Base-by-base conservation (phyloP, 1,140 invertebrate genomes). In the Hetaerina americana region DNA sequence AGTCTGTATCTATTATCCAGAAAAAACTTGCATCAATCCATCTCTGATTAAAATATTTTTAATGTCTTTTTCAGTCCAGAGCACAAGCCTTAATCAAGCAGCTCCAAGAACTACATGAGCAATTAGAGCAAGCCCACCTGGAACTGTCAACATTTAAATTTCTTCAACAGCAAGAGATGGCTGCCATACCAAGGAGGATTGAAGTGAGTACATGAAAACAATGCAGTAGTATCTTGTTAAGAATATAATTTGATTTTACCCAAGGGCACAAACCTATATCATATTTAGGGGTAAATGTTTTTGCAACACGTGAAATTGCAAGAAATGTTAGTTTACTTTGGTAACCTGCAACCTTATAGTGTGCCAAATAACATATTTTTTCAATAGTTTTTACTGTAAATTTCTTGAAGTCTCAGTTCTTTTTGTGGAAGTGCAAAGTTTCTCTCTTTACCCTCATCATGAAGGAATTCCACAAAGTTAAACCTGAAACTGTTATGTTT, bases 81-180 rank as follows among this genome's bases (percentile, higher is more conserved):
- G 89, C 92, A 1, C 93, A 96, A 78, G 89, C 89, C 8, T 82
- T 97, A n/a, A 87, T 93, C 0, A 98, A 98, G 81, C 94, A 96
- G 78, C 84, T 95, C 6, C 88, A 92, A 74, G 95, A 98, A 75
- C 80, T 93, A 5, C 88, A 89, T 75, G 93, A 97, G 70, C 93
- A 97, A 79, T 89, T 95, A 49, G 95, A 99, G 79, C 92, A 96
- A 77, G 88, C 91, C 24, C 85, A 88, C 74, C 83, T 97, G 49
- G 96, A 99, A 79, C 80, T 94, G 69, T 93, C 93, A 25, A 99
- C 97, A 0, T 99, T 99, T 78, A 89, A 91, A 76, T 92, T 94
- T 80, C 84, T 98, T 6, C 88, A 93, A 77, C 87, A 93, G 31
- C 92, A 97, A 80, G 97, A 99, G 83, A 88, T 89, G 74, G 88